These are phyloP conservation scores for Pandemis corylana DNA, from an alignment of 2,888 invertebrate genomes.

Conservation along the genomic window DNA sequence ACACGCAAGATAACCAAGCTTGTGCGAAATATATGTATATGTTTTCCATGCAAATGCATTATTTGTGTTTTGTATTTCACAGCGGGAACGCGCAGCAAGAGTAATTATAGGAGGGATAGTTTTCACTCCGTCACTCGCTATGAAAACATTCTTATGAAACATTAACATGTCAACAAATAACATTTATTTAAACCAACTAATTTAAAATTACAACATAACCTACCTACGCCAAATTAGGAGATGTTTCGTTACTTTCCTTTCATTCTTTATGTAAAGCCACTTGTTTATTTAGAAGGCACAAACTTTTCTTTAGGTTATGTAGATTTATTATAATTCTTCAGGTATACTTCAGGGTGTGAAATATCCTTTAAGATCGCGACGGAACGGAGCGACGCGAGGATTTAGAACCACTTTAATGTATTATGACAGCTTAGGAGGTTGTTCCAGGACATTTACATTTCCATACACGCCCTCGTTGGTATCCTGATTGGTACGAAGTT, in stretches of 20 bases:
- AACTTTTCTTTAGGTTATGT: constrained; percentile 39
- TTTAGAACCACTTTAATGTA: constrained; percentile 35
- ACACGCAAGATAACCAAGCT: no score
- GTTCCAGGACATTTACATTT: not conserved
- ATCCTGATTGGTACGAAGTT: not conserved
- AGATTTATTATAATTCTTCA: constrained; percentile 41
- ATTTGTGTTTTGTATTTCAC: not conserved
- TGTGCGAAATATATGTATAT: no score
- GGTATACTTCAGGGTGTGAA: constrained; percentile 30
- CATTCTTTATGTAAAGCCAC: constrained; percentile 11
- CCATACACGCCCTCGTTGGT: not conserved
- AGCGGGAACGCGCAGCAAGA: no score
- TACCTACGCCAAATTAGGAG: constrained; percentile 24
- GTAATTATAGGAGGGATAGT: not conserved
- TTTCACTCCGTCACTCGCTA: no score
- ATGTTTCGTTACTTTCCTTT: constrained; percentile 19
- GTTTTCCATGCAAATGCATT: not conserved
- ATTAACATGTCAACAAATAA: not conserved
- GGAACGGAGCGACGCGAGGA: constrained; percentile 25
- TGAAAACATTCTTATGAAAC: not conserved
- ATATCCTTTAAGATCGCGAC: constrained; percentile 27
- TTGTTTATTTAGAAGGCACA: constrained; percentile 19
- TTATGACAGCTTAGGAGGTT: constrained; percentile 35
- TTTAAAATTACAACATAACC: not conserved
- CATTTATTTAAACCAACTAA: no score